Evolutionary conservation across 2,797 vertebrate species (phyloP), one percentile per base, ranked within the genome.

Genomic region (Pyrocephalus nanus): DNA sequence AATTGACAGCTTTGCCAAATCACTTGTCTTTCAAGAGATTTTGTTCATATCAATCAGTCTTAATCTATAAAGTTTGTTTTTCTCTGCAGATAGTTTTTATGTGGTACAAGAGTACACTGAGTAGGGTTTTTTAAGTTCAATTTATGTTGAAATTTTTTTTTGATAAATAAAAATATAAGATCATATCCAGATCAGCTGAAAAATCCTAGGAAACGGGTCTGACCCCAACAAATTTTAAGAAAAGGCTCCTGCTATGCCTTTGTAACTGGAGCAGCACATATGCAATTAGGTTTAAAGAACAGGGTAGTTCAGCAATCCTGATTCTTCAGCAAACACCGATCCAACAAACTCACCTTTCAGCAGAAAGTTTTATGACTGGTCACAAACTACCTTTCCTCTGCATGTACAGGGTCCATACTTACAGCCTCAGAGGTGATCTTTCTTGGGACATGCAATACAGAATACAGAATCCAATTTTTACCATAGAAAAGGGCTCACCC

Each of bases 1-100:
- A 66, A 51, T 61, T 55, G 17, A 43, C 42, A 77, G 65, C 58
- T 93, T 88, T 91, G 81, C 30, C 61, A 88, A 93, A 88, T 62
- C 43, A 22, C 47, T 79, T 77, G 30, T 34, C 57, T 91, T 93
- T 82, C 61, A 86, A 92, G 36, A 83, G 26, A 42, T 90, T 92
- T 88, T 77, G 40, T 78, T 87, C n/a, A 5, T 69, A 57, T 76
- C 55, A 86, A 38, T 69, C 34, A 65, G 22, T 54, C 57, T 54
- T 93, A 90, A 86, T 90, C 79, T 88, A 8, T 36, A 62, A 83
- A 69, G 36, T 86, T 91, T 62, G 40, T 92, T 69, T 86, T 50
- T 48, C 58, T 40, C 73, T 88, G 73, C 22, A 73, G 54, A 61
- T 51, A n/a, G 22, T 75, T 83, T 88, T 94, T 48, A 75, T 90